Percentiles rank a stretch among this genome's conserved stretches.
These are phyloP conservation scores for Platyscapa corneri DNA, from an alignment of 1,140 invertebrate species.

Conservation along the genomic window DNA sequence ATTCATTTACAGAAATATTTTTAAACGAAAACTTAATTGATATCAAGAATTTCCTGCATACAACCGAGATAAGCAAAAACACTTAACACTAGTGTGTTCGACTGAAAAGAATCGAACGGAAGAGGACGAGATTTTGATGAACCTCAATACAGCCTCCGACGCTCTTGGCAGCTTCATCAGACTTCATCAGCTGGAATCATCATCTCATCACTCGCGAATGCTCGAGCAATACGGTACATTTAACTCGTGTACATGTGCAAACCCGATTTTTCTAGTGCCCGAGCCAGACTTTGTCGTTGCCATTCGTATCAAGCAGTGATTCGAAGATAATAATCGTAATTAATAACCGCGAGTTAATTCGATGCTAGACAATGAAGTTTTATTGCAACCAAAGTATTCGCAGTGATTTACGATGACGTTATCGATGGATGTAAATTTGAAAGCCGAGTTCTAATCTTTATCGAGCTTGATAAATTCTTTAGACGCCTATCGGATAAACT, in stretches of 20 bases:
- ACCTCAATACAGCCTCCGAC: slow-evolving; percentile 7
- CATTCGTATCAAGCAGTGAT: background rate
- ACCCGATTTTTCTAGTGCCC: background rate
- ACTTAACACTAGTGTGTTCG: background rate
- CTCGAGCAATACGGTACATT: background rate
- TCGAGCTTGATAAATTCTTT: no score
- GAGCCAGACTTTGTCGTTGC: background rate
- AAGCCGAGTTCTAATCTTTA: no score
- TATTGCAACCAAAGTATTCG: no score
- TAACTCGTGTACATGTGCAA: background rate
- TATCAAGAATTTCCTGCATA: background rate
- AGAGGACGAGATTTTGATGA: slow-evolving; percentile 48
- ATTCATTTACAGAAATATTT: no score
- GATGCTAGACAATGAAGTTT: no score
- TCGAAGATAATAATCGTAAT: background rate
- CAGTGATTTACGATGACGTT: no score
- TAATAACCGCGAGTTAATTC: no score
- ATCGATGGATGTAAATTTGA: no score
- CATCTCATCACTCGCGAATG: slow-evolving; percentile 44
- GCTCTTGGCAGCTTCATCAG: slow-evolving; percentile 45
- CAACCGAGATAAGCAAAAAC: background rate
- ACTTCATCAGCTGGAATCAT: slow-evolving; percentile 40
- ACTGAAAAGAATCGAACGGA: slow-evolving; percentile 49
- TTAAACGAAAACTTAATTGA: no score
- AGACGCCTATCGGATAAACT: no score